These are phyloP conservation scores for Peromyscus maniculatus DNA, from an alignment of 2,113 vertebrate genomes.

Conservation along the genomic window DNA sequence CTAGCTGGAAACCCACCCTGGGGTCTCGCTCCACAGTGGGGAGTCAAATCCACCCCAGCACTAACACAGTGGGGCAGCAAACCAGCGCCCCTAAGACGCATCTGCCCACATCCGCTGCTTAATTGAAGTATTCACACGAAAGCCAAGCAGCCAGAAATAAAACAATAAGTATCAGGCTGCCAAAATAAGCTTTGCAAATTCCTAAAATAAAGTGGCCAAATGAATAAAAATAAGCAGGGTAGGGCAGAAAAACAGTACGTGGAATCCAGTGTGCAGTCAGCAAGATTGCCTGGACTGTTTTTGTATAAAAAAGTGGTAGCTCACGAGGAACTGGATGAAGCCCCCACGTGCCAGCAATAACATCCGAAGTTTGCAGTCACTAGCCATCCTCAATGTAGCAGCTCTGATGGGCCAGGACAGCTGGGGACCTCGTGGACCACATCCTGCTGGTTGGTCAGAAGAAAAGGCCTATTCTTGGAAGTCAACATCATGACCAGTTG, in stretches of 20 bases:
- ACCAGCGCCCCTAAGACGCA: slow-evolving; percentile 37
- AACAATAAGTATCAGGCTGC: slow-evolving; percentile 70
- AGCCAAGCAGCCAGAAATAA: slow-evolving; percentile 69
- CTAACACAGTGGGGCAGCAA: neutral
- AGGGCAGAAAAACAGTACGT: slow-evolving; percentile 75
- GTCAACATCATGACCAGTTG: neutral
- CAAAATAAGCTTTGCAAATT: slow-evolving; percentile 80
- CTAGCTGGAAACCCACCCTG: neutral
- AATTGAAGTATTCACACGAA: slow-evolving; percentile 62
- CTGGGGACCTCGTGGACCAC: neutral
- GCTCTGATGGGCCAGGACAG: neutral
- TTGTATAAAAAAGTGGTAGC: slow-evolving; percentile 73
- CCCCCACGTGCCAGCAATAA: slow-evolving; percentile 61
- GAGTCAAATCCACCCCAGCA: neutral
- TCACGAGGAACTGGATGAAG: slow-evolving; percentile 49
- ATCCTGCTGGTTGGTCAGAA: neutral
- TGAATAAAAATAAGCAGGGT: slow-evolving; percentile 81
- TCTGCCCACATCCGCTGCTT: slow-evolving; percentile 24
- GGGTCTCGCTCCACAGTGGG: neutral
- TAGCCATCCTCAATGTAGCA: neutral
- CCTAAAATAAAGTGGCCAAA: slow-evolving; percentile 83
- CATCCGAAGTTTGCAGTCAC: slow-evolving; percentile 65
- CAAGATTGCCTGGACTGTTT: slow-evolving; percentile 29
- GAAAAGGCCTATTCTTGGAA: neutral
- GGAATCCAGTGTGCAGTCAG: slow-evolving; percentile 67